Evolutionary conservation across 2,797 vertebrate species (phyloP).

Genomic region (Phrynocephalus vlangalii): DNA sequence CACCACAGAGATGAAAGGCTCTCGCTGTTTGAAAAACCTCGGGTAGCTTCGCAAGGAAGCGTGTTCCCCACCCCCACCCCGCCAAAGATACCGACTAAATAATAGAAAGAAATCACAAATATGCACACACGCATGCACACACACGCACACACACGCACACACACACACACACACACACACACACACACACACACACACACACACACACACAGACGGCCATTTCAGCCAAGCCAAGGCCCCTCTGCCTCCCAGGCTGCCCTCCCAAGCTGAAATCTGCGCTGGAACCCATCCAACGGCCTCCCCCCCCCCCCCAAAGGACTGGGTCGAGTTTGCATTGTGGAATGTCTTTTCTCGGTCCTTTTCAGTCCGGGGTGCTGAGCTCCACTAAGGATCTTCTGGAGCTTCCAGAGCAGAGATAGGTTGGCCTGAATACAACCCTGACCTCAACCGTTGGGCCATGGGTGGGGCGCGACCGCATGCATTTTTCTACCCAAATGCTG

Average conservation of each 20-base stretch:
- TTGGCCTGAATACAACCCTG: neutral
- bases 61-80: neutral
- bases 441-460: neutral
- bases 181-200: too few species aligned
- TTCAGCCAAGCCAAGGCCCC: neutral
- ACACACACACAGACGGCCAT: too few species aligned
- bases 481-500: too few species aligned
- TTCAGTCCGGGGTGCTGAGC: neutral
- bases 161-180: too few species aligned
- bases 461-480: too few species aligned
- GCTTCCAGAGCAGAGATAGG: neutral
- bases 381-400: too few species aligned
- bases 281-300: neutral
- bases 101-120: neutral
- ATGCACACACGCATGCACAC: neutral
- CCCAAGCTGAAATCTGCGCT: neutral
- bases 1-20: neutral
- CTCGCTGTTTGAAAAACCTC: neutral
- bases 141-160: too few species aligned
- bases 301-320: neutral
- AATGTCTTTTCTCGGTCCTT: neutral
- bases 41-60: neutral
- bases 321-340: neutral
- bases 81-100: neutral
- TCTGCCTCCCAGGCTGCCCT: neutral